A percentile compares a stretch with the other conserved stretches of the same genome.
Evolutionary conservation across 1,140 invertebrate species (phyloP).

Genomic region (Elymnias hypermnestra): DNA sequence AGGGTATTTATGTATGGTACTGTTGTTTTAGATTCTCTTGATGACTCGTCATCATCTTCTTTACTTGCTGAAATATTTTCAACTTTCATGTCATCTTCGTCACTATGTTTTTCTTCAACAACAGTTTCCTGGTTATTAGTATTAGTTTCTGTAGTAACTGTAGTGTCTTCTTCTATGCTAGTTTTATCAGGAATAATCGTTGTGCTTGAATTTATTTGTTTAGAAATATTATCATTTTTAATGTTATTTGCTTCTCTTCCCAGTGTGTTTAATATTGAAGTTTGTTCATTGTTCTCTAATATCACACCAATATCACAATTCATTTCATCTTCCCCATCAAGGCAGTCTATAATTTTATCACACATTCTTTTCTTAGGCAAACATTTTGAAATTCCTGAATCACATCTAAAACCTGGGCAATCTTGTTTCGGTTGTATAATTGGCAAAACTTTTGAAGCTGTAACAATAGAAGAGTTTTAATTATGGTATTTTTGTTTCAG

Average conservation of each 20-base stretch:
- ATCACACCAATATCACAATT: conserved; percentile 70
- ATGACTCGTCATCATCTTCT: neutral
- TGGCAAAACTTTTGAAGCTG: conserved; percentile 68
- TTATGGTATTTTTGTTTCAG: no score
- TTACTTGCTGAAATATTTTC: neutral
- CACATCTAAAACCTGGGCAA: conserved; percentile 84
- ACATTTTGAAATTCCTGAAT: conserved; percentile 79
- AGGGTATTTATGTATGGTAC: conserved; percentile 5
- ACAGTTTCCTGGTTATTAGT: no score
- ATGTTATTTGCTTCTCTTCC: conserved; percentile 11
- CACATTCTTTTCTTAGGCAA: conserved; percentile 80
- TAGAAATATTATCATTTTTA: no score
- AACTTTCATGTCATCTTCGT: neutral
- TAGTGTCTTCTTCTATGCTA: neutral
- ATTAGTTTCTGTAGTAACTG: neutral
- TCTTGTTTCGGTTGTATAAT: conserved; percentile 73
- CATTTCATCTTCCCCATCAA: conserved; percentile 86
- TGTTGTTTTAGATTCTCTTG: neutral
- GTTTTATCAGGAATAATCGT: no score
- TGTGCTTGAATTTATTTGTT: no score
- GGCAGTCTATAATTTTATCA: conserved; percentile 84
- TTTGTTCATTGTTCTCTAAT: conserved; percentile 14
- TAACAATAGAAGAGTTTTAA: no score
- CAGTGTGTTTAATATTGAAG: conserved; percentile 6
- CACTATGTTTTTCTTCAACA: neutral